A percentile compares a stretch with the other conserved stretches of the same genome.
phyloP scores from a whole-genome alignment of 2,113 vertebrate genomes.

The Hippocampus zosterae region DNA sequence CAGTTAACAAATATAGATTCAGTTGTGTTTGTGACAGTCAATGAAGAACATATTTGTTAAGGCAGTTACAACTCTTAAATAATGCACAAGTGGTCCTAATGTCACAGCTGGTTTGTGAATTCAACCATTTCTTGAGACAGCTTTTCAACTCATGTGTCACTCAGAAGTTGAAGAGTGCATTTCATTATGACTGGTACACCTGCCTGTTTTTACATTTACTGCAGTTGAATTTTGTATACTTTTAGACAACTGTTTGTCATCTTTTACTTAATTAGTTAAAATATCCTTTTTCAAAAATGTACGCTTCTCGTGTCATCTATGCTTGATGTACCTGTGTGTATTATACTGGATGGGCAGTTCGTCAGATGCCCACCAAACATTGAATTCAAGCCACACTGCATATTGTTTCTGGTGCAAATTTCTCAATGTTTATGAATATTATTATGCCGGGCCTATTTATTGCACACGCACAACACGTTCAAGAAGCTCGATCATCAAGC shows the following conservation, averaged over 20 bases:
- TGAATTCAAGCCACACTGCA: no score
- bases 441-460: no score
- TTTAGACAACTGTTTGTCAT: neutral
- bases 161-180: constrained; percentile 54
- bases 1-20: neutral
- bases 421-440: no score
- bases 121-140: constrained; percentile 13
- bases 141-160: constrained; percentile 67
- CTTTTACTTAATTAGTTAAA: constrained; percentile 30
- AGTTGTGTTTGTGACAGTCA: neutral
- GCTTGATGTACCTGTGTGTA: neutral
- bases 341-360: no score
- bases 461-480: neutral
- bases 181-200: constrained; percentile 25
- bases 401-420: no score
- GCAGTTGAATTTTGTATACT: neutral
- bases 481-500: neutral
- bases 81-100: neutral
- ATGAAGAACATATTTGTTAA: neutral
- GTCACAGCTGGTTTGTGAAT: neutral
- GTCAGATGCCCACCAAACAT: no score
- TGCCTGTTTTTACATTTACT: constrained; percentile 7
- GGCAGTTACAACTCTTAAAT: neutral
- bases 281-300: constrained; percentile 44
- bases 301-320: constrained; percentile 16